A percentile compares a stretch with the other conserved stretches of the same genome.
These are phyloP conservation scores for Myotis findleyi DNA, from an alignment of 2,797 vertebrate genomes.

Conservation along the genomic window DNA sequence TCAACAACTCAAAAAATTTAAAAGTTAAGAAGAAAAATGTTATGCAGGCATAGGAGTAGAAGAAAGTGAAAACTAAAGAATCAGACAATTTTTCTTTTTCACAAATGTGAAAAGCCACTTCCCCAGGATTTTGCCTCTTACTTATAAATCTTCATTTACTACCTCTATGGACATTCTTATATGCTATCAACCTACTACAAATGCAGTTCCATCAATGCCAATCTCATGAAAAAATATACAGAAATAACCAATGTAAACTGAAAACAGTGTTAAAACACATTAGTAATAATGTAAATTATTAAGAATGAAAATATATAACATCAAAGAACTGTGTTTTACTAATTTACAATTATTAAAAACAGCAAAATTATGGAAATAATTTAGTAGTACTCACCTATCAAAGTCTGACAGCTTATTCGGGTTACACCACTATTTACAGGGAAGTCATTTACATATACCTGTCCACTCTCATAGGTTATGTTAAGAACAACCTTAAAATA, in stretches of 20 bases:
- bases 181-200: not conserved
- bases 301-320: constrained; percentile 29
- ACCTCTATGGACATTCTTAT: not conserved
- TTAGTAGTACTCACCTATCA: constrained; percentile 91
- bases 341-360: constrained; percentile 50
- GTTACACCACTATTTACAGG: constrained; percentile 94
- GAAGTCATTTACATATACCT: constrained; percentile 94
- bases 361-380: constrained; percentile 2
- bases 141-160: not conserved
- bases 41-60: not conserved
- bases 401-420: constrained; percentile 92
- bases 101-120: not conserved
- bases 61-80: constrained; percentile 11
- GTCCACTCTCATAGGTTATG: constrained; percentile 88
- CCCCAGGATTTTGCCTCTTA: not conserved
- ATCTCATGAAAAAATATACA: not conserved
- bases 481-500: constrained; percentile 89
- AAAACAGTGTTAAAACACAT: constrained; percentile 23
- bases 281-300: not conserved
- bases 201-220: not conserved
- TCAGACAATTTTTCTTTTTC: not conserved
- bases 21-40: constrained; percentile 46
- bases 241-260: constrained; percentile 10
- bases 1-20: constrained; percentile 29
- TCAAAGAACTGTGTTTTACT: not conserved